phyloP scores from a whole-genome alignment of 2,113 vertebrate species.

The Sprattus sprattus region DNA sequence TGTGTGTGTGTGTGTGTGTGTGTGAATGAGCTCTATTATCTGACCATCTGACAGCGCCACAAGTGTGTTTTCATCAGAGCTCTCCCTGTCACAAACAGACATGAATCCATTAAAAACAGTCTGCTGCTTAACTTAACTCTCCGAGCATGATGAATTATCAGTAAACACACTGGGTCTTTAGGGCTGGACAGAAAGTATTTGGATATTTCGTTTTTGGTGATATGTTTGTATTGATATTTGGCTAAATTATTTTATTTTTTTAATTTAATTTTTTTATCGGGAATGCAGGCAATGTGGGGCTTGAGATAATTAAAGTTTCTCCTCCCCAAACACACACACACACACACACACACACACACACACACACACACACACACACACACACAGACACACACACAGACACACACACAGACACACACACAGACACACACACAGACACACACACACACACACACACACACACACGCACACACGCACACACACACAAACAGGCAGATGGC shows the following conservation, averaged over 20 bases:
- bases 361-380: too few species aligned
- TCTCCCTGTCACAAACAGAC: background rate
- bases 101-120: slow-evolving; percentile 9
- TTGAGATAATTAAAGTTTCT: slow-evolving; percentile 42
- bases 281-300: background rate
- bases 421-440: too few species aligned
- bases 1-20: background rate
- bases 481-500: too few species aligned
- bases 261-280: background rate
- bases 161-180: background rate
- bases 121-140: background rate
- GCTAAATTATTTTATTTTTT: background rate
- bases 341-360: too few species aligned
- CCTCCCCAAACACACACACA: too few species aligned
- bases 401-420: too few species aligned
- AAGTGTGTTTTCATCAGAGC: background rate
- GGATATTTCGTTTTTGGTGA: background rate
- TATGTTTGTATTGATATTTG: background rate
- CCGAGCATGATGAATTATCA: background rate
- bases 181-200: background rate
- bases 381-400: too few species aligned
- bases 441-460: too few species aligned
- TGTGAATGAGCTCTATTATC: background rate
- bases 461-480: too few species aligned
- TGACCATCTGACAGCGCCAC: background rate